Base-by-base conservation (phyloP, 2,888 invertebrate species). In the Acanthacorydalis orientalis region DNA sequence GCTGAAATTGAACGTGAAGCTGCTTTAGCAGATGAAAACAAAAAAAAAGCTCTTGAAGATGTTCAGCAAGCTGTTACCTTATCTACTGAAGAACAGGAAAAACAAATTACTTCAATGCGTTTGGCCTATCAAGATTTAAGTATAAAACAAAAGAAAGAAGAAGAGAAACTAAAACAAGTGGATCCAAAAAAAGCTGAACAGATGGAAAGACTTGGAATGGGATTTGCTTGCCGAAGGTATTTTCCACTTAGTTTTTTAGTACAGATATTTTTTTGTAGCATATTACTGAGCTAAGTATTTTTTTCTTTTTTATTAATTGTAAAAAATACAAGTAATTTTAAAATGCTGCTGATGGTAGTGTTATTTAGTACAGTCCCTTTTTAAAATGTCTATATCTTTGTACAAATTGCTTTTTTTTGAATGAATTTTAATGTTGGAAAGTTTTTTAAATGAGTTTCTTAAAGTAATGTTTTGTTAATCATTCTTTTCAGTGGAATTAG, bases 191-290 rank as follows among this genome's bases (percentile, higher is more conserved):
- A 90, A 67, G 87, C 87, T 2, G 81, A 83, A 54, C 87, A 91
- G 65, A 73, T 86, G 57, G 95, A 96, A 65, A 75, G 97, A 44
- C 77, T 97, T 43, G 97, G 96, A 57, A 95, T 96, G 88, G 93
- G 88, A 50, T 80, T 81, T 56, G 72, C 71, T 41, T 59, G 68
- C 35, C 66, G 71, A 59, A 63, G 68, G 76, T 75, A 63, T 60
- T 61, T 54, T 23, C 35, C 14, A 41, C 34, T 16, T 14, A 7
- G 35, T 34, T 10, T 23, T 11, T 4, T 7, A 23, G 14, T 12
- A 12, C n/a, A 16, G 10, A 23, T 12, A 10, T 37, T 23, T 23
- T 6, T 23, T 23, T 23, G 6, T 4, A 4, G 23, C 6, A 23
- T 23, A 4, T 23, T 4, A 23, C 6, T 23, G 23, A 23, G 11